phyloP scores from a whole-genome alignment of 2,888 invertebrate species.

The Leptopilina myrica region DNA sequence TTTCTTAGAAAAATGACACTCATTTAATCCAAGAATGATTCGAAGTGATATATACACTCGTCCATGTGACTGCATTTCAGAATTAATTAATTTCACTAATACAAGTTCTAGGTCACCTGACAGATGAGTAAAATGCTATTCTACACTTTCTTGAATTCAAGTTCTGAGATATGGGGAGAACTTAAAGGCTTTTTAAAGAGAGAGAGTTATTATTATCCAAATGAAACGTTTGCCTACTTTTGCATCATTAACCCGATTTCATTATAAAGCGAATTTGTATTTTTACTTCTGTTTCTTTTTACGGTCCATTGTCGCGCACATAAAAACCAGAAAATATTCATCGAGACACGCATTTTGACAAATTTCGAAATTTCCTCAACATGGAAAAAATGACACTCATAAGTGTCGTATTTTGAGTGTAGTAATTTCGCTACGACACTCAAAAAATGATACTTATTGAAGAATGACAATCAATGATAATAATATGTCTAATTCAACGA shows the following conservation, averaged over 20 bases:
- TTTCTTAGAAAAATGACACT: background rate
- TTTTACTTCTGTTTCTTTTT: background rate
- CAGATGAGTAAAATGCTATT: constrained; percentile 25
- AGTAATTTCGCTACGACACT: no score
- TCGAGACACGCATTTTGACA: background rate
- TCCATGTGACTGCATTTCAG: constrained; percentile 3
- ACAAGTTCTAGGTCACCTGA: constrained; percentile 52
- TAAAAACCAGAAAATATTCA: background rate
- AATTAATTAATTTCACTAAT: constrained; percentile 30
- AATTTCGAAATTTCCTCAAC: background rate
- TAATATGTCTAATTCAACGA: no score
- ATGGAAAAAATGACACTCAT: no score
- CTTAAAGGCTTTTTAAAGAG: constrained; percentile 40
- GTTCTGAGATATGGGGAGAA: background rate
- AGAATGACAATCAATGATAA: no score
- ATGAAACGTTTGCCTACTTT: constrained; percentile 52
- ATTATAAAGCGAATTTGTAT: background rate
- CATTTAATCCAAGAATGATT: constrained; percentile 1
- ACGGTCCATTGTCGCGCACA: background rate
- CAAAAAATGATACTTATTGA: no score
- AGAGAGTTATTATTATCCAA: constrained; percentile 51
- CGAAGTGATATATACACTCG: background rate
- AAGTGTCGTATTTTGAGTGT: no score
- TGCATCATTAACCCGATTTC: constrained; percentile 56
- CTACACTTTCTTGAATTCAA: constrained; percentile 46